Percentiles rank a stretch among this genome's conserved stretches.
Evolutionary conservation across 2,888 invertebrate species (phyloP).

Genomic region (Piscicola geometra): DNA sequence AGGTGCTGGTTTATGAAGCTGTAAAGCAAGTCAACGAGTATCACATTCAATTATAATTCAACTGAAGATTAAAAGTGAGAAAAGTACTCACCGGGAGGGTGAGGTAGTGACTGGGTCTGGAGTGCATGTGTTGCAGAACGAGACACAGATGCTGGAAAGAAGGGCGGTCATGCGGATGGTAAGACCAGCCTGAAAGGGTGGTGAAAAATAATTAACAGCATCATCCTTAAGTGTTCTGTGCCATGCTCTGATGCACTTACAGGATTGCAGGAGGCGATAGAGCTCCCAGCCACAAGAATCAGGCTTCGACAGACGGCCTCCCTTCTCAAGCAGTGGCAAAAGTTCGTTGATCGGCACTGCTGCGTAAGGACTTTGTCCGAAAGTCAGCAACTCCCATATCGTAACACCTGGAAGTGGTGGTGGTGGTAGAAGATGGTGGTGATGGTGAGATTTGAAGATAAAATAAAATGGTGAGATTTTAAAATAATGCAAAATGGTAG

Average conservation of each 20-base stretch:
- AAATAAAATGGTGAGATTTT: background rate
- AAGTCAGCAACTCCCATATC: constrained; percentile 93
- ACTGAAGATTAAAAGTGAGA: no score
- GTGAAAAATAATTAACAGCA: background rate
- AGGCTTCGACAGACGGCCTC: constrained; percentile 85
- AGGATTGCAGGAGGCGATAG: constrained; percentile 91
- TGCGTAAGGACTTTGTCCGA: constrained; percentile 88
- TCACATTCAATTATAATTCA: no score
- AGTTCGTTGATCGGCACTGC: constrained; percentile 84
- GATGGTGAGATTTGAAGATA: background rate
- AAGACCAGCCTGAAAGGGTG: constrained; percentile 70
- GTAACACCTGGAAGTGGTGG: constrained; percentile 76
- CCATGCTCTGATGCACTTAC: constrained; percentile 60
- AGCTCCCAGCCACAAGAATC: constrained; percentile 88
- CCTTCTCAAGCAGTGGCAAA: constrained; percentile 85
- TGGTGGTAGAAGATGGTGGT: background rate
- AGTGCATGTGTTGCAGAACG: constrained; percentile 88
- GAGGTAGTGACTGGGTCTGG: constrained; percentile 90
- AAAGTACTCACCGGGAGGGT: constrained; percentile 63
- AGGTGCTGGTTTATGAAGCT: no score
- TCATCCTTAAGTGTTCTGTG: background rate
- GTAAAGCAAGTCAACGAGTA: no score
- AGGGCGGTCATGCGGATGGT: constrained; percentile 88
- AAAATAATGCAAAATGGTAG: background rate
- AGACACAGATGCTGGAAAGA: constrained; percentile 86